Evolutionary conservation across 2,888 invertebrate species (phyloP).

Genomic region (Rhingia rostrata): DNA sequence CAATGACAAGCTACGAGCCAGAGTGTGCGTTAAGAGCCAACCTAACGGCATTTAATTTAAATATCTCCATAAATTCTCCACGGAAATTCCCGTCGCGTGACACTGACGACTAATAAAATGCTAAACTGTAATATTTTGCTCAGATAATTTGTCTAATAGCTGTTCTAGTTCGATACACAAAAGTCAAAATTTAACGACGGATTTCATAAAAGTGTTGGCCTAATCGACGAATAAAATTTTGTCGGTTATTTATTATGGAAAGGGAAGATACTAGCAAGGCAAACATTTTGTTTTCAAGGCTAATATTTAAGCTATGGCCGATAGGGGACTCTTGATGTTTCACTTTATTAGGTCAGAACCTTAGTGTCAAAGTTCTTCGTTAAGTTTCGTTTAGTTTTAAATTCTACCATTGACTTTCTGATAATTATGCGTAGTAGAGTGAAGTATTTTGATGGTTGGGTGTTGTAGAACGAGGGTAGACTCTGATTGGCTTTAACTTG

Average conservation of each 20-base stretch:
- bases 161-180: neutral
- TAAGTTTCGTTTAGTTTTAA: no score
- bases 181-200: neutral
- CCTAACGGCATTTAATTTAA: slow-evolving; percentile 45
- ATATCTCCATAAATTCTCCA: slow-evolving; percentile 48
- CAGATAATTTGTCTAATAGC: slow-evolving; percentile 25
- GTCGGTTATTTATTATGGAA: slow-evolving; percentile 1
- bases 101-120: slow-evolving; percentile 55
- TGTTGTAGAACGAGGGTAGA: no score
- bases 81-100: slow-evolving; percentile 49
- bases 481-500: no score
- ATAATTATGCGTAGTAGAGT: no score
- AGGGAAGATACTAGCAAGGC: neutral
- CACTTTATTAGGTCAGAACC: no score
- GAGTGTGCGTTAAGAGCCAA: slow-evolving; percentile 30
- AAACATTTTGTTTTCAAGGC: neutral
- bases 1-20: slow-evolving; percentile 1
- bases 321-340: no score
- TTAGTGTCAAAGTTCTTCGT: no score
- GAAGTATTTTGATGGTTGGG: no score
- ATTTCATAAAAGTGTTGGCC: slow-evolving; percentile 28
- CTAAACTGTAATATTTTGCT: slow-evolving; percentile 4
- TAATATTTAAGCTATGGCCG: no score
- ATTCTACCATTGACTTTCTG: no score
- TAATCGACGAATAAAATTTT: slow-evolving; percentile 3